phyloP scores from a whole-genome alignment of 1,140 invertebrate genomes.

The Anthonomus grandis region DNA sequence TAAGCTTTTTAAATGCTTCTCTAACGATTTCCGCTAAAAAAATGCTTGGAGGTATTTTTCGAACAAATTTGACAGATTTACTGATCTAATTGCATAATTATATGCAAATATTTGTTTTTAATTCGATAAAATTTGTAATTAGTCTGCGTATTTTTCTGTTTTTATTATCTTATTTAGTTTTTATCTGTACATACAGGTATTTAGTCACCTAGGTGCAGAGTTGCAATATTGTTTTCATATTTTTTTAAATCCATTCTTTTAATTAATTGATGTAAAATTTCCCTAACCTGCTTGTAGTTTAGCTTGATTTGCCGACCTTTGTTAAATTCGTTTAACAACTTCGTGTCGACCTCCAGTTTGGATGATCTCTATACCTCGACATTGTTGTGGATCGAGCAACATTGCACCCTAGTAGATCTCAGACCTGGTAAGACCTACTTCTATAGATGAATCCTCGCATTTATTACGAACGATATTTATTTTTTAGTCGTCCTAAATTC shows the following conservation, averaged over 20 bases:
- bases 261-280: too few species aligned
- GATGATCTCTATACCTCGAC: slow-evolving; percentile 91
- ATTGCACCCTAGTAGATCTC: slow-evolving; percentile 89
- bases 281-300: slow-evolving; percentile 79
- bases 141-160: too few species aligned
- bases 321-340: slow-evolving; percentile 84
- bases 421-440: slow-evolving; percentile 70
- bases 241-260: too few species aligned
- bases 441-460: background rate
- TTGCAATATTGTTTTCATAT: too few species aligned
- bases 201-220: too few species aligned
- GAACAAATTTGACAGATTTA: too few species aligned
- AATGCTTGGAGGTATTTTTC: too few species aligned
- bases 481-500: slow-evolving; percentile 87
- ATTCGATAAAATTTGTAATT: too few species aligned
- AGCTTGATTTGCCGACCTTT: slow-evolving; percentile 86
- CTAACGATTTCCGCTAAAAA: too few species aligned
- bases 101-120: too few species aligned
- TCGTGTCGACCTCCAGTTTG: slow-evolving; percentile 85
- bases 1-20: too few species aligned
- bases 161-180: slow-evolving; percentile 23
- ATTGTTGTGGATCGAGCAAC: slow-evolving; percentile 91
- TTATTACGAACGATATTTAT: slow-evolving; percentile 9
- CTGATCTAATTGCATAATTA: too few species aligned
- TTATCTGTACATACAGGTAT: slow-evolving; percentile 5